Conservation (phyloP, 2,797 vertebrate genomes). For the Platalea minor region DNA sequence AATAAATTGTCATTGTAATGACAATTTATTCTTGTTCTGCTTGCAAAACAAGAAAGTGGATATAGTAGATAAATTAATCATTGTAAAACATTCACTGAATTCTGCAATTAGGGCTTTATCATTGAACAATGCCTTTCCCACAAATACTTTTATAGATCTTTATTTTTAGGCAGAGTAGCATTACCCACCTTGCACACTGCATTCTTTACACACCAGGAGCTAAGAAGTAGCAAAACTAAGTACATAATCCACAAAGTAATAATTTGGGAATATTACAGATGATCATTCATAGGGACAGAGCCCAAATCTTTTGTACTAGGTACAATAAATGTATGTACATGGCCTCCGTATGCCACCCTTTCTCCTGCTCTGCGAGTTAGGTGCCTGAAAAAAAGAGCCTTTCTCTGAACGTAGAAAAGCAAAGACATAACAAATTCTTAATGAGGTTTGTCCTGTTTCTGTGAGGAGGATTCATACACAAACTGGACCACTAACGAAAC, state of each 20-base stretch:
- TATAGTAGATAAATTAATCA: not conserved
- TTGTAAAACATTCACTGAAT: not conserved
- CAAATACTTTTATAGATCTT: not conserved
- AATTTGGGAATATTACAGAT: not conserved
- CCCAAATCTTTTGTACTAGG: not conserved
- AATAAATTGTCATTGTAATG: not conserved
- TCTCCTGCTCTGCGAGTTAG: not conserved
- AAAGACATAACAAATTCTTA: not conserved
- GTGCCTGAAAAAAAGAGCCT: not conserved
- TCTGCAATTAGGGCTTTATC: constrained; percentile 9
- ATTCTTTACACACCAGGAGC: not conserved
- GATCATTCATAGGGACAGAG: not conserved
- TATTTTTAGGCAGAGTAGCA: not conserved
- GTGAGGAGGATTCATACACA: not conserved
- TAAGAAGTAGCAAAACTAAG: not conserved
- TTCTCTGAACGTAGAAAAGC: not conserved
- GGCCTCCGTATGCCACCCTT: not conserved
- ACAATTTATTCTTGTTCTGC: not conserved
- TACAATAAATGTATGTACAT: not conserved
- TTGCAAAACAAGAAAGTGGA: not conserved
- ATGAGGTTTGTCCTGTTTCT: not conserved
- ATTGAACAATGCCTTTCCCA: not conserved
- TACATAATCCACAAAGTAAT: not conserved
- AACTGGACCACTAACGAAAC: not conserved
- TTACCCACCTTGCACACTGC: not conserved